Conservation (phyloP, 2,888 invertebrate species). For the Eledona agricola region DNA sequence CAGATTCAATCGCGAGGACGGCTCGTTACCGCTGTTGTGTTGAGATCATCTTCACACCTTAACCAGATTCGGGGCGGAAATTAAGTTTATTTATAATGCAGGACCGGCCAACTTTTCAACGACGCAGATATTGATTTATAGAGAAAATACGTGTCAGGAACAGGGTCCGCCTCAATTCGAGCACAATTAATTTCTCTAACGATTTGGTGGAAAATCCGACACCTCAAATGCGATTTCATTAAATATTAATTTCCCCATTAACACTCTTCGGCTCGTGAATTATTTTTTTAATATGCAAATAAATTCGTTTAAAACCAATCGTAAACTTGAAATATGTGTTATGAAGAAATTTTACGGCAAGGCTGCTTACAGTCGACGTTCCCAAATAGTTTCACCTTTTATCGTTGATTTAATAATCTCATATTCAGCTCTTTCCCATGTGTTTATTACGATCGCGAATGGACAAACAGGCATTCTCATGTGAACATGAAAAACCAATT, state of each 20-base stretch:
- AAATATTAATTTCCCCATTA: slow-evolving; percentile 12
- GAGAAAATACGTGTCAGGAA: slow-evolving; percentile 32
- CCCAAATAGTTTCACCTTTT: too few species aligned
- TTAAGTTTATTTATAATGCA: slow-evolving; percentile 44
- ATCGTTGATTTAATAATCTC: too few species aligned
- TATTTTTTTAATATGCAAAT: slow-evolving; percentile 9
- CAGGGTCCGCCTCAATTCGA: slow-evolving; percentile 24
- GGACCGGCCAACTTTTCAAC: slow-evolving; percentile 40
- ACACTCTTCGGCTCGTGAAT: slow-evolving; percentile 1
- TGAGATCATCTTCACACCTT: background rate
- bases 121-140: slow-evolving; percentile 45
- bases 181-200: slow-evolving; percentile 28
- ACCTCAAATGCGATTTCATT: slow-evolving; percentile 11
- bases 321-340: slow-evolving; percentile 11
- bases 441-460: slow-evolving; percentile 12
- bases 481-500: slow-evolving; percentile 35
- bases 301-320: slow-evolving; percentile 15
- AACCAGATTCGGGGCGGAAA: slow-evolving; percentile 37
- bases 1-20: slow-evolving; percentile 37
- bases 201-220: slow-evolving; percentile 26
- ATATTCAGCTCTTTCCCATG: slow-evolving; percentile 1
- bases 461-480: slow-evolving; percentile 16
- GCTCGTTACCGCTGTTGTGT: slow-evolving; percentile 19
- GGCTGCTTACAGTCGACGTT: too few species aligned
- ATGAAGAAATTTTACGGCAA: slow-evolving; percentile 5